Conservation (phyloP, 2,113 vertebrate species). For the Etheostoma cragini region DNA sequence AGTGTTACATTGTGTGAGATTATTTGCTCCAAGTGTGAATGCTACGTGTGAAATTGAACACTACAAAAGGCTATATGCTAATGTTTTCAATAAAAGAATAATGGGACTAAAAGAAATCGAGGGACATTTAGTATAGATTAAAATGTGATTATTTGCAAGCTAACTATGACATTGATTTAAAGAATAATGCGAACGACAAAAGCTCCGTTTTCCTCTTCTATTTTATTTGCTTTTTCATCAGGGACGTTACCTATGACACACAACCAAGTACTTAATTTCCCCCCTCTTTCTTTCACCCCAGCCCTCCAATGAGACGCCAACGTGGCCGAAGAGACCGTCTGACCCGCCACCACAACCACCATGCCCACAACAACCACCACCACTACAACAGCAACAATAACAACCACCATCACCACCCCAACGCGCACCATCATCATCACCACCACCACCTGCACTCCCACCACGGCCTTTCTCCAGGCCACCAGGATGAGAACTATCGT, state of each 20-base stretch:
- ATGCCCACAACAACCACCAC: constrained; percentile 60
- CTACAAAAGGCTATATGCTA: too few species aligned
- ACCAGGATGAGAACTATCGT: constrained; percentile 96
- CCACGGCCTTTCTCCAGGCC: constrained; percentile 78
- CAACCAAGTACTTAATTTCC: neutral
- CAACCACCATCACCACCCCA: constrained; percentile 57
- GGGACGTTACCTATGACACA: too few species aligned
- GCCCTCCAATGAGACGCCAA: constrained; percentile 96
- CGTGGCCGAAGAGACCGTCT: constrained; percentile 94
- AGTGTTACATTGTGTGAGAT: too few species aligned
- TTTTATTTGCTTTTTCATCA: too few species aligned
- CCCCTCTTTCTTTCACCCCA: constrained; percentile 60
- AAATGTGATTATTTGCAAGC: too few species aligned
- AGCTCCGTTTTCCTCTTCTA: too few species aligned
- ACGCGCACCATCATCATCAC: constrained; percentile 54
- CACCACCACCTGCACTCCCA: constrained; percentile 80
- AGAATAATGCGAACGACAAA: neutral
- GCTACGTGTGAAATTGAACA: too few species aligned
- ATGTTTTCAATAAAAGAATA: too few species aligned
- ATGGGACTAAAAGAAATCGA: too few species aligned
- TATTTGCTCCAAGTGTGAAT: too few species aligned
- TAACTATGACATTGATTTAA: too few species aligned
- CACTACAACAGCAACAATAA: constrained; percentile 45
- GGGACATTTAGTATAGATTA: too few species aligned
- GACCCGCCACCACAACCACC: constrained; percentile 90